Base-by-base conservation (phyloP, 2,113 vertebrate species). In the Melanerpes formicivorus region DNA sequence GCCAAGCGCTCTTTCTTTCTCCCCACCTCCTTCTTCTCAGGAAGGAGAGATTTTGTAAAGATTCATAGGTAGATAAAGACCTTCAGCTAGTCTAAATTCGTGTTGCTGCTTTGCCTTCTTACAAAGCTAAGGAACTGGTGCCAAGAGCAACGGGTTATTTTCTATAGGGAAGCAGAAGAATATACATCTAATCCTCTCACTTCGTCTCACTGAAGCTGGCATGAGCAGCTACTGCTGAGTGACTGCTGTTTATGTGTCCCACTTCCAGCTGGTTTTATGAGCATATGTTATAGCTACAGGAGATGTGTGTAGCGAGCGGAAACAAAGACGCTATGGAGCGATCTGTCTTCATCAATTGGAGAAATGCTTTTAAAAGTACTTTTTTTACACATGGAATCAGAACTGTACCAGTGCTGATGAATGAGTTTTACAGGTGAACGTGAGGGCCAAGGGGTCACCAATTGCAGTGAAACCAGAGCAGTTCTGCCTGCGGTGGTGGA, bases 251-350 rank as follows among this genome's bases (percentile, higher is more conserved):
- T 96, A 82, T 6, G 17, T 90, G 80, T 87, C 81, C 82, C 87
- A 90, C 59, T 90, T 95, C 94, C 90, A 93, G 90, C 58, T 94
- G 87, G 88, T 74, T 88, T 80, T 87, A 82, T 89, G 65, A 92
- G 30, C 95, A 92, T 94, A 94, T 95, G 94, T 74, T 90, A 46
- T 56, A 93, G 76, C 90, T 93, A 84, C 85, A 95, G 82, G 94
- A 95, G 93, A 86, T 80, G 66, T 27, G 34, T 84, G 76, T 73
- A 87, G 74, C 80, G 93, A 95, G 52, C 6, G 3, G 91, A 94
- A 95, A 92, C 81, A 77, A 92, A 88, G 76, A 58, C 46, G 48
- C 42, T 62, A 46, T 60, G 48, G 80, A 85, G 52, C 0, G 23
- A 91, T 76, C 29, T 48, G 54, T 67, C 77, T 59, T 84, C 78